These are phyloP conservation scores for Cacoxenus indagator DNA, from an alignment of 2,888 invertebrate genomes.

Conservation along the genomic window DNA sequence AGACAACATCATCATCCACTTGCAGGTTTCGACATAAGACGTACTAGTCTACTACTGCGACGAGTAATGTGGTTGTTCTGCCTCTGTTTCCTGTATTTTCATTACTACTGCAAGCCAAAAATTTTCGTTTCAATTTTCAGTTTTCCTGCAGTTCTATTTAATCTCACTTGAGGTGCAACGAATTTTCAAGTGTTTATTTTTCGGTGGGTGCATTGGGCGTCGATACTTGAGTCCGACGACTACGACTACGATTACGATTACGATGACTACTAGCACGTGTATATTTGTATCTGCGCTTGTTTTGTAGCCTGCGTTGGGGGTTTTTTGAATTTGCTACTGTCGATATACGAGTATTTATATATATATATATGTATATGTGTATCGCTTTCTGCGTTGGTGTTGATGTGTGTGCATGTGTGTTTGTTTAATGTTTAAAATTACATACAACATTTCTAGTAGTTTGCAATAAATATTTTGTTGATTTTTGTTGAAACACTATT, in stretches of 20 bases:
- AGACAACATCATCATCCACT: constrained; percentile 15
- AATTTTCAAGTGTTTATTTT: constrained; percentile 48
- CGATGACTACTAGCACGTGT: neutral
- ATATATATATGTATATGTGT: neutral
- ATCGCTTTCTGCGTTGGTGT: neutral
- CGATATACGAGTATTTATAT: neutral
- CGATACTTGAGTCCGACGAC: too few relatives aligned
- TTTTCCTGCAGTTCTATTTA: constrained; percentile 57
- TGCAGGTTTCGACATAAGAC: too few relatives aligned
- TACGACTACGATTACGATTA: neutral
- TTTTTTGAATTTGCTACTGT: neutral
- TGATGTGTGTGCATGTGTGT: neutral
- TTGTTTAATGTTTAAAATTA: constrained; percentile 5
- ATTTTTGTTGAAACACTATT: constrained; percentile 22
- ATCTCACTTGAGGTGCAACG: constrained; percentile 59
- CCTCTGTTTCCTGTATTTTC: neutral
- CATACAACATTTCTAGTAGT: constrained; percentile 19
- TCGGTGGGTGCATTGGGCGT: constrained; percentile 7
- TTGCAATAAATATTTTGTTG: constrained; percentile 20
- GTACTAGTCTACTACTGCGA: too few relatives aligned
- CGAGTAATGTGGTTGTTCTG: neutral
- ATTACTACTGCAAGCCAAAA: constrained; percentile 20
- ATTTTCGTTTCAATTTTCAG: constrained; percentile 62
- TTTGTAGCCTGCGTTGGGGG: neutral
- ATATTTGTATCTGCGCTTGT: neutral